A percentile compares a stretch with the other conserved stretches of the same genome.
These are phyloP conservation scores for Gryllus bimaculatus DNA, from an alignment of 1,140 invertebrate species.

Conservation along the genomic window DNA sequence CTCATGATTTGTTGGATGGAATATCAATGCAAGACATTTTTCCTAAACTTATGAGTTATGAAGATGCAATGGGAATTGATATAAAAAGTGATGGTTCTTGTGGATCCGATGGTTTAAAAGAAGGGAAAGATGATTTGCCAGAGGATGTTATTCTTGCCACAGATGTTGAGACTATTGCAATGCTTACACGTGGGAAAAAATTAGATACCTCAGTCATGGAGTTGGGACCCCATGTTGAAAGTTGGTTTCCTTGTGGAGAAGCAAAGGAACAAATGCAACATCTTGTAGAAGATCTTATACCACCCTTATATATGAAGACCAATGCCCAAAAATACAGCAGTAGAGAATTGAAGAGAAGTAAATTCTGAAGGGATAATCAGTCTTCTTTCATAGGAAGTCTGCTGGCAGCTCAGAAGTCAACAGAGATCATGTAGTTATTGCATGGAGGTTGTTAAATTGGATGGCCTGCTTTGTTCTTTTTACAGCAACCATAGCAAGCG, in stretches of 20 bases:
- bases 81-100: conserved; percentile 46
- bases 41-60: conserved; percentile 52
- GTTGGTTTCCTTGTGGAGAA: conserved; percentile 36
- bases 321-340: not conserved
- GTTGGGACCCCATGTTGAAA: conserved; percentile 30
- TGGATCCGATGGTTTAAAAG: conserved; percentile 37
- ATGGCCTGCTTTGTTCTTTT: too few species aligned
- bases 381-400: conserved; percentile 39
- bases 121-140: conserved; percentile 17
- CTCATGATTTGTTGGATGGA: conserved; percentile 66
- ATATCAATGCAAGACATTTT: conserved; percentile 68
- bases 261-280: conserved; percentile 42
- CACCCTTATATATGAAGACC: conserved; percentile 8
- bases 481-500: not conserved
- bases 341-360: conserved; percentile 49
- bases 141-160: conserved; percentile 32
- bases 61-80: conserved; percentile 45
- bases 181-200: not conserved
- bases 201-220: conserved; percentile 25
- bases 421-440: conserved; percentile 55
- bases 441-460: conserved; percentile 57
- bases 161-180: conserved; percentile 29
- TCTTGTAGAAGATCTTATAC: conserved; percentile 51
- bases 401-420: conserved; percentile 40
- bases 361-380: conserved; percentile 50